A percentile compares a stretch with the other conserved stretches of the same genome.
Evolutionary conservation across 2,797 vertebrate species (phyloP).

Genomic region (Hipposideros larvatus): DNA sequence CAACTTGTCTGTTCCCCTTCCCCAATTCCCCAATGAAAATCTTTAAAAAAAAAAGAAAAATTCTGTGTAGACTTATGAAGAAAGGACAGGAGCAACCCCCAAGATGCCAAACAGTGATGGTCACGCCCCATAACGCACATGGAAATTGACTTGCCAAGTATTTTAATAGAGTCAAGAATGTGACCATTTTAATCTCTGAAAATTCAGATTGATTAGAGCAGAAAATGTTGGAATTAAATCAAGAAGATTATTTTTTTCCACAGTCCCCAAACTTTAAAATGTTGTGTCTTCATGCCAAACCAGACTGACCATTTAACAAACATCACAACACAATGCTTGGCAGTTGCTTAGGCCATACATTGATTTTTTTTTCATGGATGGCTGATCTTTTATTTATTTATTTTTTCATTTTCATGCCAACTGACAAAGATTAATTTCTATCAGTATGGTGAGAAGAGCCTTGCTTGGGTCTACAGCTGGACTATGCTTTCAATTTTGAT

Average conservation of each 20-base stretch:
- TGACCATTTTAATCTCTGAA: background rate
- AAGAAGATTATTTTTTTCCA: background rate
- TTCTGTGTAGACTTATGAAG: background rate
- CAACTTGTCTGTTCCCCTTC: no score
- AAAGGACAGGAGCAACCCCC: background rate
- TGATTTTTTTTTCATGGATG: background rate
- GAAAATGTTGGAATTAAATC: conserved; percentile 29
- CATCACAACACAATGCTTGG: background rate
- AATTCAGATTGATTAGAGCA: background rate
- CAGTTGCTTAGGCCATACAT: background rate
- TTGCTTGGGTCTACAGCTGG: background rate
- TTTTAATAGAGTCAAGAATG: background rate
- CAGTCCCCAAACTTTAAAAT: background rate
- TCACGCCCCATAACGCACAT: background rate
- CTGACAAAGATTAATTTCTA: background rate
- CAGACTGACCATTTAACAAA: background rate
- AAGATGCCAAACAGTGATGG: background rate
- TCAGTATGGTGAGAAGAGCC: background rate
- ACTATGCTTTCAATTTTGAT: background rate
- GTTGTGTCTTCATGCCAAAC: background rate
- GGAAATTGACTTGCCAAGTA: background rate
- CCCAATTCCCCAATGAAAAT: no score
- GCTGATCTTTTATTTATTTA: background rate
- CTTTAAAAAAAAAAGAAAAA: background rate
- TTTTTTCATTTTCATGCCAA: background rate